Evolutionary conservation across 2,797 vertebrate genomes (phyloP), one percentile per base, ranked within the genome.

Genomic region (Discoglossus pictus): DNA sequence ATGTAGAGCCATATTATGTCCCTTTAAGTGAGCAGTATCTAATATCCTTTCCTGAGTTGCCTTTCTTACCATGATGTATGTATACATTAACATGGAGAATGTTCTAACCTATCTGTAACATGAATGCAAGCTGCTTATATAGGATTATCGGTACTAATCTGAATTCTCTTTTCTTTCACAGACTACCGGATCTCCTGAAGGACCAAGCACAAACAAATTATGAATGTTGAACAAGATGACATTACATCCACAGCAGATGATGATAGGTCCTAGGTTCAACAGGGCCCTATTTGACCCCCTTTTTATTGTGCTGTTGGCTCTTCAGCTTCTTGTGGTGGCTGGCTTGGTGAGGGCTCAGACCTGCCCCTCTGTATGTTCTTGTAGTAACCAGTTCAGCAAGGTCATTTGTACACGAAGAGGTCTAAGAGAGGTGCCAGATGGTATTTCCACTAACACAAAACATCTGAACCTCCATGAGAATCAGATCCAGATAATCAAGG

Each of bases 141-240:
- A n/a, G n/a, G n/a, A n/a, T n/a, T n/a, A n/a, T n/a, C n/a, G n/a
- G n/a, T n/a, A n/a, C n/a, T n/a, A n/a, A n/a, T n/a, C n/a, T n/a
- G n/a, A n/a, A n/a, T 59, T 36, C 24, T 25, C 77, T 64, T 61
- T 51, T 79, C 63, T 82, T 42, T 84, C 87, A 58, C 84, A 91
- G 88, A 82, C 65, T 40, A 75, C 85, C 87, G 80, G 78, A 87
- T 82, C 75, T 88, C 79, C 85, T 85, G 80, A 84, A 92, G 92
- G 91, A 93, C 90, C 91, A 92, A 91, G 88, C 91, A 88, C 90
- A 91, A 93, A 92, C 89, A 93, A 99, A 99, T 96, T 98, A 99
- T 99, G 97, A 98, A 98, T 98, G 94, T 97, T 99, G 95, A 96
- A 98, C 95, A 99, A 97, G 93, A 99, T 99, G 97, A 97, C 91